Evolutionary conservation across 2,113 vertebrate genomes (phyloP), one percentile per base, ranked within the genome.

Genomic region (Tragelaphus imberbis): DNA sequence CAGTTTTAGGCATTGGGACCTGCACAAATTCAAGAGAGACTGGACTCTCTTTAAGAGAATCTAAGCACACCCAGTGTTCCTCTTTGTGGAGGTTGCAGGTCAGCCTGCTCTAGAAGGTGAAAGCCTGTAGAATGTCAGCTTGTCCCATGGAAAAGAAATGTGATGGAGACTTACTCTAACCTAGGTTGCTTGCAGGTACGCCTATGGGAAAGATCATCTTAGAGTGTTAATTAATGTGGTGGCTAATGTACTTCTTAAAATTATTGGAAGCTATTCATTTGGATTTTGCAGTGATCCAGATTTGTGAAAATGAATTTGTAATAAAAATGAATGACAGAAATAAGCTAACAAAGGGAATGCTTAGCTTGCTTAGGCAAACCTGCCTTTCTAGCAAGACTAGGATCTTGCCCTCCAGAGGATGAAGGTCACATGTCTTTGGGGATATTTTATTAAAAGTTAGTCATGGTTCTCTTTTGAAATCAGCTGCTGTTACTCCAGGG

Each of bases 401-500:
- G 55, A 40, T 68, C 25, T 55, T 21, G 2, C 89, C n/a, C 47
- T 58, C 44, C 55, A 65, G 65, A 58, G 28, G 47, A 56, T 80
- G 28, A 90, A 71, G 19, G 25, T 53, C 44, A 68, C 11, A 17
- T 44, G 49, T 49, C 28, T 79, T 93, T 40, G 59, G 68, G 33
- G n/a, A 65, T 84, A 59, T 92, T 86, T 91, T 94, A 89, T 90
- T 96, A 56, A 87, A 82, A 75, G 28, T 88, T 61, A 89, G 49
- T 36, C 40, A 11, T 40, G 63, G 30, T 56, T 89, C 12, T 88
- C 47, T 97, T 61, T 79, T 65, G 40, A 88, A 80, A 7, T 79
- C 58, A 36, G 13, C 71, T 87, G 61, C 53, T 92, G 4, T 58
- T 80, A 33, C 25, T 56, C 30, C 8, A 33, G 28, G 40, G 40